phyloP scores from a whole-genome alignment of 2,113 vertebrate species.

The Podarcis raffonei region DNA sequence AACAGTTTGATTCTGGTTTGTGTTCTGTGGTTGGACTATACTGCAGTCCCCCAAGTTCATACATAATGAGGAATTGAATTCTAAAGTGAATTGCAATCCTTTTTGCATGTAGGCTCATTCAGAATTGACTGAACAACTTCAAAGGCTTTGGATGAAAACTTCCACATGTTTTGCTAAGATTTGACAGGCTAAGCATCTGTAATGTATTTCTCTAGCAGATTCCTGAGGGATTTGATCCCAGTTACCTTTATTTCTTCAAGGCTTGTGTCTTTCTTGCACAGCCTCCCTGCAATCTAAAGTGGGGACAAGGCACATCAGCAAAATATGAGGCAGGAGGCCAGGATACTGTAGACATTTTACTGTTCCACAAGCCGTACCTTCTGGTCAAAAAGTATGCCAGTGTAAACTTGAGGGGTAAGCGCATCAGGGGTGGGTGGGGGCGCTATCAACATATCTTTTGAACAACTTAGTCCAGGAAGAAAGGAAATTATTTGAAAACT shows the following conservation, averaged over 20 bases:
- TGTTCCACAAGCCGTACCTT: neutral
- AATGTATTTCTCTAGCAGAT: neutral
- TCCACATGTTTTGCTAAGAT: too few relatives aligned
- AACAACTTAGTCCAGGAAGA: neutral
- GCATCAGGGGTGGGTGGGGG: neutral
- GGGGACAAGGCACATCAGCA: neutral
- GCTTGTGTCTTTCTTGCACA: neutral
- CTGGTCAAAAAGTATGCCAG: neutral
- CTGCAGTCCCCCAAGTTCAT: neutral
- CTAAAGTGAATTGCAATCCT: neutral
- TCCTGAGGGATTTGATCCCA: neutral
- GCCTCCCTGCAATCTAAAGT: neutral
- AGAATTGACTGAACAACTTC: neutral
- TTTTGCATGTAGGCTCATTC: neutral
- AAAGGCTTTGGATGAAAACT: neutral
- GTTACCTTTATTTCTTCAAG: neutral
- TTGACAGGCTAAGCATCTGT: neutral
- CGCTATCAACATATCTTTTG: neutral
- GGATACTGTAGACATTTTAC: neutral
- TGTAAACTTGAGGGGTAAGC: neutral
- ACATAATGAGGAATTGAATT: too few relatives aligned
- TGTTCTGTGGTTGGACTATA: neutral
- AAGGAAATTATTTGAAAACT: conserved; percentile 10
- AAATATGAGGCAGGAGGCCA: neutral
- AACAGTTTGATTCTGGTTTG: neutral